Evolutionary conservation across 1,140 invertebrate genomes (phyloP).

Genomic region (Aphidius gifuensis): DNA sequence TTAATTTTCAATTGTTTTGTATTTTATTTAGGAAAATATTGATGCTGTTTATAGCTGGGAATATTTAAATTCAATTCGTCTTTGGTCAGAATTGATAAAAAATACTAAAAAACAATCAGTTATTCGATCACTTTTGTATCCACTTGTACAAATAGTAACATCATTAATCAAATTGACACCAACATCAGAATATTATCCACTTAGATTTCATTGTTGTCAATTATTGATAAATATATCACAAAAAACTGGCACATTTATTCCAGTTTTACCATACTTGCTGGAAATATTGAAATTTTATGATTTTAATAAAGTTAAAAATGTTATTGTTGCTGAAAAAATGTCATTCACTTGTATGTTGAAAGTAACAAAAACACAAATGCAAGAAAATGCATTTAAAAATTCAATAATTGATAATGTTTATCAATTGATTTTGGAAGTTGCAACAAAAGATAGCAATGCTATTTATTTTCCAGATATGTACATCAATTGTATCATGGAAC

Average conservation of each 20-base stretch:
- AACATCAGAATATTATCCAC: slow-evolving; percentile 86
- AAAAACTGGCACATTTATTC: slow-evolving; percentile 81
- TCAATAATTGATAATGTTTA: slow-evolving; percentile 80
- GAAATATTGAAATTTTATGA: slow-evolving; percentile 74
- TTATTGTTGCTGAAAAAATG: slow-evolving; percentile 80
- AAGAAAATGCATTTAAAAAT: slow-evolving; percentile 86
- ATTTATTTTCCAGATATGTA: slow-evolving; percentile 87
- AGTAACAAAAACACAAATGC: slow-evolving; percentile 77
- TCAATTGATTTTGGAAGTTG: slow-evolving; percentile 71
- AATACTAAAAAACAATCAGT: slow-evolving; percentile 65
- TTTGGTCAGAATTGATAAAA: slow-evolving; percentile 83
- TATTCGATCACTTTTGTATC: slow-evolving; percentile 83
- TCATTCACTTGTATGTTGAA: slow-evolving; percentile 81
- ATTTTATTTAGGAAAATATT: slow-evolving; percentile 65
- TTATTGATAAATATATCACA: slow-evolving; percentile 80
- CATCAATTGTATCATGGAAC: slow-evolving; percentile 67
- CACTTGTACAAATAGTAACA: slow-evolving; percentile 78
- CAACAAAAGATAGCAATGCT: slow-evolving; percentile 69
- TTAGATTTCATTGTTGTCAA: slow-evolving; percentile 87
- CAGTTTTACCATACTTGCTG: slow-evolving; percentile 82
- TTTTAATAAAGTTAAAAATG: slow-evolving; percentile 81
- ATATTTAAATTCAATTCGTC: slow-evolving; percentile 84
- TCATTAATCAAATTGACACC: slow-evolving; percentile 83
- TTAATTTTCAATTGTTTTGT: background rate
- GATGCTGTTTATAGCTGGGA: slow-evolving; percentile 99